These are phyloP conservation scores for Enteromius radiatus DNA, from an alignment of 2,797 vertebrate genomes.

Conservation along the genomic window DNA sequence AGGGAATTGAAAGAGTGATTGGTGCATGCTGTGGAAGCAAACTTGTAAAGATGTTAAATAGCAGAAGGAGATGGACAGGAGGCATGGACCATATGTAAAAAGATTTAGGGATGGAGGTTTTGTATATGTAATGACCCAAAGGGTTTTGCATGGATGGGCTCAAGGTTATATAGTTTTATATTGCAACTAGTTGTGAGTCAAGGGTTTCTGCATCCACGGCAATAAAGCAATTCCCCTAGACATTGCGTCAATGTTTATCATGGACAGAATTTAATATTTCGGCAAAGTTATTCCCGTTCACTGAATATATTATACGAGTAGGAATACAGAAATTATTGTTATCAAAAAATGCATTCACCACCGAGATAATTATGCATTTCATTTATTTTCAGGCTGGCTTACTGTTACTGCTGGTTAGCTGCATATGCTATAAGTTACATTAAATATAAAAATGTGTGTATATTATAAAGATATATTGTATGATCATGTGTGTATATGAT, in stretches of 20 bases:
- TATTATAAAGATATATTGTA: too few species aligned
- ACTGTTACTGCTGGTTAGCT: background rate
- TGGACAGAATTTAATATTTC: background rate
- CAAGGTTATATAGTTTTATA: conserved; percentile 30
- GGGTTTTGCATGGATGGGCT: conserved; percentile 27
- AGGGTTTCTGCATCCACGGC: background rate
- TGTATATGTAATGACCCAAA: conserved; percentile 37
- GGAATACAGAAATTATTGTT: background rate
- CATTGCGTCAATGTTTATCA: background rate
- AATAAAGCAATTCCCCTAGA: conserved; percentile 1
- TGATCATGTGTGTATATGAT: too few species aligned
- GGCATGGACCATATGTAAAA: conserved; percentile 24
- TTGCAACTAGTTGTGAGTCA: background rate
- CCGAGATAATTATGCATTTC: background rate
- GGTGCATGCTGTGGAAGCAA: conserved; percentile 32
- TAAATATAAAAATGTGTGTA: too few species aligned
- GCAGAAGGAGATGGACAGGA: conserved; percentile 46
- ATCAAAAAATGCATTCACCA: background rate
- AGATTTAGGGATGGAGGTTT: conserved; percentile 21
- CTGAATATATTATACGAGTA: background rate
- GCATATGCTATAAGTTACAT: too few species aligned
- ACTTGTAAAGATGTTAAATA: conserved; percentile 45
- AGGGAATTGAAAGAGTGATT: conserved; percentile 48
- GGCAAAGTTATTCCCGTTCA: background rate
- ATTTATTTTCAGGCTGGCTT: background rate